A percentile compares a stretch with the other conserved stretches of the same genome.
These are phyloP conservation scores for Pterostichus madidus DNA, from an alignment of 2,888 invertebrate genomes.

Conservation along the genomic window DNA sequence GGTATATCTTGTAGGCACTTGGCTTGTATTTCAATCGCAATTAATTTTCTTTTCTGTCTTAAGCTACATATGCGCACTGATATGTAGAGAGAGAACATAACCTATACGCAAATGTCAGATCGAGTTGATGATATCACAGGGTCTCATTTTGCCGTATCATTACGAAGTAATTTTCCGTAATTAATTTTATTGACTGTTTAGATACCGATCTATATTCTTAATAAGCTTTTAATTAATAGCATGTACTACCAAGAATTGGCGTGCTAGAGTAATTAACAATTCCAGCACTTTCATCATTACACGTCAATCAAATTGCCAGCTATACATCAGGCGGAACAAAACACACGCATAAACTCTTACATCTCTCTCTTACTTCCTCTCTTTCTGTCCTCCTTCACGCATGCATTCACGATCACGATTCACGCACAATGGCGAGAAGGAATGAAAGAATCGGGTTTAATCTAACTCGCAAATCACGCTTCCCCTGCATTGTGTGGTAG, in stretches of 20 bases:
- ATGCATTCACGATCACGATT: conserved; percentile 21
- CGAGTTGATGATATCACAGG: too few species aligned
- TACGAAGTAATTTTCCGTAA: conserved; percentile 32
- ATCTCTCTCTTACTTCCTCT: neutral
- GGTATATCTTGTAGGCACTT: too few species aligned
- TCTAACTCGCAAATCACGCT: conserved; percentile 53
- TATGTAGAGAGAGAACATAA: too few species aligned
- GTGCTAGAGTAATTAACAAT: conserved; percentile 5
- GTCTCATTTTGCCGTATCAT: conserved; percentile 11
- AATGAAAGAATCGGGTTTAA: conserved; percentile 50
- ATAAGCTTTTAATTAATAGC: conserved; percentile 47
- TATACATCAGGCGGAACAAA: conserved; percentile 1
- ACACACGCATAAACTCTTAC: conserved; percentile 22
- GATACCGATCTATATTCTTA: conserved; percentile 48
- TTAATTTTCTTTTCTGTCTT: too few species aligned
- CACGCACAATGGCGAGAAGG: conserved; percentile 41
- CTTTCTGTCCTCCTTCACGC: neutral
- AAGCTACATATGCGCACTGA: too few species aligned
- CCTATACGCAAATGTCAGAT: too few species aligned
- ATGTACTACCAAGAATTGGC: neutral
- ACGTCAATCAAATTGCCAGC: conserved; percentile 12
- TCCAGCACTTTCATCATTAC: conserved; percentile 47
- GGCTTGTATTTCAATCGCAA: too few species aligned
- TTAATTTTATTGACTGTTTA: conserved; percentile 33
- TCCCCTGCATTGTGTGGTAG: conserved; percentile 25